phyloP scores from a whole-genome alignment of 2,888 invertebrate genomes.

The Embidobia sp. region DNA sequence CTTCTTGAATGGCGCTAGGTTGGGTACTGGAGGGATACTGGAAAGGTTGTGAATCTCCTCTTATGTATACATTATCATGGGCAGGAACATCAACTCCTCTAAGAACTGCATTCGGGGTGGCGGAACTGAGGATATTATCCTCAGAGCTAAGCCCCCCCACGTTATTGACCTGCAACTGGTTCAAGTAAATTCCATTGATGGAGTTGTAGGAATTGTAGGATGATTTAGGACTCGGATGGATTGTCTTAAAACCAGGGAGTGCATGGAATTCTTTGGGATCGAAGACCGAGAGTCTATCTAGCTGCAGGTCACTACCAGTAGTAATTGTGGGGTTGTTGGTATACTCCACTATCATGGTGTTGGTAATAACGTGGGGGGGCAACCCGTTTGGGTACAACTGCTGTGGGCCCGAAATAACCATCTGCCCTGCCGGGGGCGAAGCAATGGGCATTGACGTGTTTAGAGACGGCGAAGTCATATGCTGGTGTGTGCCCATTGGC shows the following conservation, averaged over 20 bases:
- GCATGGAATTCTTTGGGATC: conserved; percentile 41
- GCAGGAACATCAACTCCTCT: no score
- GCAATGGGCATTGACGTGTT: conserved; percentile 79
- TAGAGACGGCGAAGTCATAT: conserved; percentile 81
- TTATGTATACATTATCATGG: no score
- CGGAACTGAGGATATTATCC: conserved; percentile 82
- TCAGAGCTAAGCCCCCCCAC: conserved; percentile 89
- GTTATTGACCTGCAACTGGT: conserved; percentile 86
- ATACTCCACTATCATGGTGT: conserved; percentile 81
- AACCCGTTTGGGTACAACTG: conserved; percentile 91
- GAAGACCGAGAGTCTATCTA: conserved; percentile 30
- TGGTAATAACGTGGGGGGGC: conserved; percentile 93
- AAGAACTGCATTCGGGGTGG: no score
- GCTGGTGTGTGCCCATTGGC: conserved; percentile 79
- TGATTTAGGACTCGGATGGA: conserved; percentile 83
- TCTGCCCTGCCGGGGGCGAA: conserved; percentile 78
- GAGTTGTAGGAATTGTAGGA: conserved; percentile 86
- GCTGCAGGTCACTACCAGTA: conserved; percentile 85
- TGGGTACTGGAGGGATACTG: conserved; percentile 30
- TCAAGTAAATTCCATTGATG: conserved; percentile 83
- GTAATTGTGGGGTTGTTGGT: conserved; percentile 86
- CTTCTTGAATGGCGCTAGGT: conserved; percentile 36
- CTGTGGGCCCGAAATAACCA: conserved; percentile 80
- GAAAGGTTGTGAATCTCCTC: background rate
- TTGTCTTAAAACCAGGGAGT: conserved; percentile 77